phyloP scores from a whole-genome alignment of 2,888 invertebrate species.

The Noctua fimbriata region DNA sequence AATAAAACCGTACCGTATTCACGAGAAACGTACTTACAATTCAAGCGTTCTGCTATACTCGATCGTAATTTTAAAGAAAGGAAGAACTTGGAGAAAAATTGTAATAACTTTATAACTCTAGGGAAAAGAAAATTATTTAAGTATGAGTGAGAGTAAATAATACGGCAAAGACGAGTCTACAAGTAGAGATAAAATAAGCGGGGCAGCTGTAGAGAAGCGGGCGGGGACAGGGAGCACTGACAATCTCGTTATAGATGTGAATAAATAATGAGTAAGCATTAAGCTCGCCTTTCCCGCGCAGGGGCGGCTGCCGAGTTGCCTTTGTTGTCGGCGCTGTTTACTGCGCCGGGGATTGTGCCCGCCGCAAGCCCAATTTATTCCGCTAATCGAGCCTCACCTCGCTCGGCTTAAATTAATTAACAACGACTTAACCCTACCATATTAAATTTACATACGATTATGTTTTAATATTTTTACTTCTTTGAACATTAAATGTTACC shows the following conservation, averaged over 20 bases:
- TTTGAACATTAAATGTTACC: constrained; percentile 42
- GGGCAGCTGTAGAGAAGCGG: constrained; percentile 73
- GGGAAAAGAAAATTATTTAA: constrained; percentile 81
- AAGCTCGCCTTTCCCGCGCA: constrained; percentile 80
- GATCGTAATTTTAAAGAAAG: constrained; percentile 70
- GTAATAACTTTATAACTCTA: constrained; percentile 81
- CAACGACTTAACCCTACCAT: constrained; percentile 81
- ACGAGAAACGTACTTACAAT: constrained; percentile 59
- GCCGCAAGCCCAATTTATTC: constrained; percentile 88
- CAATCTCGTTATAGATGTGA: constrained; percentile 89
- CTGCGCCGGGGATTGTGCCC: constrained; percentile 83
- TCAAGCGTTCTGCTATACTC: constrained; percentile 55
- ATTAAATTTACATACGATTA: constrained; percentile 72
- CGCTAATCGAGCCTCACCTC: constrained; percentile 87
- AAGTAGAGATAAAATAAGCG: constrained; percentile 79
- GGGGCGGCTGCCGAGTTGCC: constrained; percentile 79
- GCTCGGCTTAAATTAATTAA: constrained; percentile 87
- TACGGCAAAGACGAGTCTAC: constrained; percentile 68
- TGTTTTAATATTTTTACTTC: constrained; percentile 58
- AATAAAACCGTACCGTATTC: constrained; percentile 69
- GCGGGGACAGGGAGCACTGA: constrained; percentile 82
- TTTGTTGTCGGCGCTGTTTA: constrained; percentile 87
- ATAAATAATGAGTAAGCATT: constrained; percentile 89
- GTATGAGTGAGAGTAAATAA: constrained; percentile 79
- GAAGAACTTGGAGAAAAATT: constrained; percentile 76